Percentiles rank a stretch among this genome's conserved stretches.
phyloP scores from a whole-genome alignment of 2,113 vertebrate genomes.

The Craseonycteris thonglongyai region DNA sequence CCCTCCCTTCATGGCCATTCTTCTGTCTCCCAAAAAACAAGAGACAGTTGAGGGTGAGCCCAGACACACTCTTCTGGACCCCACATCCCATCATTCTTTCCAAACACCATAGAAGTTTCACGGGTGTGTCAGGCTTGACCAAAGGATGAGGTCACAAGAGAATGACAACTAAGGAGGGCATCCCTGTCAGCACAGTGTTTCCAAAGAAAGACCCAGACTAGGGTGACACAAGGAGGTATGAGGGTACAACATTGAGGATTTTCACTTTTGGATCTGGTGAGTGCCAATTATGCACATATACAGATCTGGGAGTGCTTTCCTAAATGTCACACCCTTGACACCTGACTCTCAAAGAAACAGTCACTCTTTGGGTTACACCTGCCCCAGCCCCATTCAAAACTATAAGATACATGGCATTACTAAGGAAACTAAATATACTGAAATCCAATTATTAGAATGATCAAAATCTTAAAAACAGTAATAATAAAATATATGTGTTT shows the following conservation, averaged over 20 bases:
- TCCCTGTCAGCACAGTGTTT: not conserved
- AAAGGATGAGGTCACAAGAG: not conserved
- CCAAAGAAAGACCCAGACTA: not conserved
- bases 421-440: not conserved
- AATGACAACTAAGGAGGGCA: not conserved
- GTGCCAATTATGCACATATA: accelerated
- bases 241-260: not conserved
- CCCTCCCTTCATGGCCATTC: accelerated
- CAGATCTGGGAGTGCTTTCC: not conserved
- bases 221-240: not conserved
- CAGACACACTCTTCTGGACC: not conserved
- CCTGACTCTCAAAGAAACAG: not conserved
- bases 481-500: not conserved
- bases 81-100: not conserved
- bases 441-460: not conserved
- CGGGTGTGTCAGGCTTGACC: not conserved
- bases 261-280: not conserved
- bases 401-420: not conserved
- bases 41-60: not conserved
- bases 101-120: not conserved
- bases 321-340: too few species aligned
- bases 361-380: not conserved
- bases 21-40: not conserved
- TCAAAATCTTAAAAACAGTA: not conserved
- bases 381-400: not conserved